A percentile compares a stretch with the other conserved stretches of the same genome.
Evolutionary conservation across 2,113 vertebrate genomes (phyloP).

Genomic region (Heloderma charlesbogerti): DNA sequence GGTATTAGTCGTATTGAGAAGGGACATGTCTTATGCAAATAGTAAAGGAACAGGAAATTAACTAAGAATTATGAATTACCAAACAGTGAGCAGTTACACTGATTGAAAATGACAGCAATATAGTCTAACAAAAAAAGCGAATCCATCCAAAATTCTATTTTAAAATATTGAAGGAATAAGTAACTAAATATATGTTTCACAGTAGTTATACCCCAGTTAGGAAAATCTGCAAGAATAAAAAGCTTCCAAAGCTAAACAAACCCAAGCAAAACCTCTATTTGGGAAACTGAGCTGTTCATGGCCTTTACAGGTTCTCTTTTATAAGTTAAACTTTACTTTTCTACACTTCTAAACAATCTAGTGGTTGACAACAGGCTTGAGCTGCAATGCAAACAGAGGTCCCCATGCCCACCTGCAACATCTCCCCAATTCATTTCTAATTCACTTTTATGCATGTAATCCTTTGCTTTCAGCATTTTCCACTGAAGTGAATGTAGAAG

Average conservation of each 20-base stretch:
- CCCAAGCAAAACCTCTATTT: not conserved
- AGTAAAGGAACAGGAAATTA: slow-evolving; percentile 36
- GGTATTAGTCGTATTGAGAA: slow-evolving; percentile 29
- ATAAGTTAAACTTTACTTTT: not conserved
- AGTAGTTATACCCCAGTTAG: not conserved
- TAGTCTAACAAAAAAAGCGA: slow-evolving; percentile 1
- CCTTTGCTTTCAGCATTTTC: not conserved
- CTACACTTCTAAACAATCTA: not conserved
- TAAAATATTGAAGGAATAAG: slow-evolving; percentile 16
- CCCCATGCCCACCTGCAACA: not conserved
- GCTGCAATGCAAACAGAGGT: not conserved
- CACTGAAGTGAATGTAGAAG: not conserved
- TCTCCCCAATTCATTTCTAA: not conserved
- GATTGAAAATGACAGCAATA: not conserved
- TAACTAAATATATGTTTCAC: not conserved
- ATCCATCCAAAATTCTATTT: not conserved
- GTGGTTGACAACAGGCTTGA: not conserved
- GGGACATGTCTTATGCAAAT: not conserved
- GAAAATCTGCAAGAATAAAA: not conserved
- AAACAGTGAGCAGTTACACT: not conserved
- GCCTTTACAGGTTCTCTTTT: not conserved
- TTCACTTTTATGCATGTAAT: not conserved
- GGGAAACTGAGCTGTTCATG: not conserved
- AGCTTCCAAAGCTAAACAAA: not conserved
- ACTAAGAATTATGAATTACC: not conserved